phyloP scores from a whole-genome alignment of 1,140 invertebrate species.

The Wiebesia pumilae region DNA sequence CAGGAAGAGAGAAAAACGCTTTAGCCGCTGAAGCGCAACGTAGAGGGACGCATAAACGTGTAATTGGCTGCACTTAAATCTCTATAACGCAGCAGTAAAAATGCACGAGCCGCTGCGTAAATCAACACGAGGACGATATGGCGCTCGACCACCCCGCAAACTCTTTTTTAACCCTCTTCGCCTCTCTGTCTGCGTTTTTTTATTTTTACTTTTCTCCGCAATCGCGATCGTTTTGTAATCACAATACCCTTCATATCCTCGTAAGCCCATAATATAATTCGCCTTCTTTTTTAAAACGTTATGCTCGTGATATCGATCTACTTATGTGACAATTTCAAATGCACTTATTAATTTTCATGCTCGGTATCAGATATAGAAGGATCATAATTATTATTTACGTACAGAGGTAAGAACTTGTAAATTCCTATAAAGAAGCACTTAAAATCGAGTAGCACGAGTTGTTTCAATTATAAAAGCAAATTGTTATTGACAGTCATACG shows the following conservation, averaged over 20 bases:
- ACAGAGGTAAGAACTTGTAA: not conserved
- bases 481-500: too few relatives aligned
- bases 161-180: slow-evolving; percentile 49
- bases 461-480: not conserved
- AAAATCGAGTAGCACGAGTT: not conserved
- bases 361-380: not conserved
- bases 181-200: slow-evolving; percentile 31
- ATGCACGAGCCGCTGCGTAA: slow-evolving; percentile 68
- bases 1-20: slow-evolving; percentile 49
- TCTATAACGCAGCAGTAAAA: slow-evolving; percentile 72
- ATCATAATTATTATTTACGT: not conserved
- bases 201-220: not conserved
- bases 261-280: slow-evolving; percentile 57
- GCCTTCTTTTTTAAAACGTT: not conserved
- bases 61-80: slow-evolving; percentile 74
- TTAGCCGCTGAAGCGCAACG: slow-evolving; percentile 38
- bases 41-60: slow-evolving; percentile 67
- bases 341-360: not conserved
- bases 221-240: slow-evolving; percentile 30
- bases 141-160: slow-evolving; percentile 55
- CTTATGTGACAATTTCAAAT: not conserved
- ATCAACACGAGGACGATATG: slow-evolving; percentile 71
- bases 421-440: not conserved
- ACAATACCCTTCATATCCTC: slow-evolving; percentile 39
- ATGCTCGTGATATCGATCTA: not conserved